Evolutionary conservation across 2,113 vertebrate genomes (phyloP).

Genomic region (Mustela nigripes): DNA sequence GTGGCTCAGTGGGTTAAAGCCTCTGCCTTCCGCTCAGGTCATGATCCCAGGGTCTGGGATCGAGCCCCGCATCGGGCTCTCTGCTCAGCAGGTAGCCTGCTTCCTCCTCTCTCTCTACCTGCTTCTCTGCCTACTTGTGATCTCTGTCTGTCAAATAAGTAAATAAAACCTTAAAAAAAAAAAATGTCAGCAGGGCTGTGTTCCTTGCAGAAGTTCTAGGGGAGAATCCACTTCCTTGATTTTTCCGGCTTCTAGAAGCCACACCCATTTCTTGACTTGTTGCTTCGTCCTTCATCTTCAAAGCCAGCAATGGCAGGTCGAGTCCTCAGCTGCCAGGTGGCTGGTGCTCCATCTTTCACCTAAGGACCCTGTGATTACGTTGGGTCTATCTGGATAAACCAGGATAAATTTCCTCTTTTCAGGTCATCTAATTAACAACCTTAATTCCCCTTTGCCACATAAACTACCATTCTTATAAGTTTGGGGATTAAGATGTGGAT

Average conservation of each 20-base stretch:
- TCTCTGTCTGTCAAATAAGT: too few relatives aligned
- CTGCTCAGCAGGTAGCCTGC: too few relatives aligned
- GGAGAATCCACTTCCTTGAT: background rate
- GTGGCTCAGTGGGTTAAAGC: too few relatives aligned
- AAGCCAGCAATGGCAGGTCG: background rate
- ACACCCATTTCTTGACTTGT: background rate
- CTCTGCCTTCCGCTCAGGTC: too few relatives aligned
- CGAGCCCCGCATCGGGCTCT: too few relatives aligned
- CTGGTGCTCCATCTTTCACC: background rate
- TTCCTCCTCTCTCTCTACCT: too few relatives aligned
- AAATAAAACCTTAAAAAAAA: too few relatives aligned
- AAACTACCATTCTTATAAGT: background rate
- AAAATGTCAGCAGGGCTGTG: accelerated
- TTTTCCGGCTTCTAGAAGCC: background rate
- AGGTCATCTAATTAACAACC: background rate
- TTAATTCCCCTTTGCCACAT: background rate
- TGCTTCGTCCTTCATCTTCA: background rate
- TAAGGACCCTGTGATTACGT: background rate
- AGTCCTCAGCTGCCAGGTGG: background rate
- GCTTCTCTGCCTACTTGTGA: too few relatives aligned
- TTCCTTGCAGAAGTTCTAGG: background rate
- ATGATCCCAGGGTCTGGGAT: too few relatives aligned
- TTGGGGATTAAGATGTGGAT: background rate
- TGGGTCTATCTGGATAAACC: background rate
- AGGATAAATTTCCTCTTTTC: background rate